A percentile compares a stretch with the other conserved stretches of the same genome.
These are phyloP conservation scores for Drosophila setifemur DNA, from an alignment of 1,140 invertebrate genomes.

Conservation along the genomic window DNA sequence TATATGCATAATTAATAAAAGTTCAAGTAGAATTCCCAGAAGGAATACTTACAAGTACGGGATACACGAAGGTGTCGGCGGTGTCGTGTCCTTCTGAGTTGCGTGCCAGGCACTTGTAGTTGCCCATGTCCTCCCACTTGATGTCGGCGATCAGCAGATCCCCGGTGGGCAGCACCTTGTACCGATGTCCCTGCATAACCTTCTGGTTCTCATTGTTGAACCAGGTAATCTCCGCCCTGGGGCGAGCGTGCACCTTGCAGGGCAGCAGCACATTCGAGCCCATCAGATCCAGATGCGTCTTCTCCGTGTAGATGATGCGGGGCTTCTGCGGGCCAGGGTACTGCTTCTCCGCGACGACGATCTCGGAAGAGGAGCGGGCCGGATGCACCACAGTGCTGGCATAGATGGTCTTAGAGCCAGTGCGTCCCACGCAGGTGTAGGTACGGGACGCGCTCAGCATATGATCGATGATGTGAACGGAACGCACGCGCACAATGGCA, in stretches of 20 bases:
- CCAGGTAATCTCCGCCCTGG: slow-evolving; percentile 87
- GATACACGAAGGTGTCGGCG: slow-evolving; percentile 90
- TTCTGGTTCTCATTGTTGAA: slow-evolving; percentile 84
- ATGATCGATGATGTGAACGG: slow-evolving; percentile 85
- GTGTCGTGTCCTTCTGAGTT: slow-evolving; percentile 87
- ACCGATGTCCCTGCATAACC: slow-evolving; percentile 83
- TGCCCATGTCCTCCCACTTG: slow-evolving; percentile 91
- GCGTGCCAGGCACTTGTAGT: slow-evolving; percentile 88
- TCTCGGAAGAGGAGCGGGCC: slow-evolving; percentile 22
- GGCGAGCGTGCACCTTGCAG: slow-evolving; percentile 87
- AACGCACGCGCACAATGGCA: slow-evolving; percentile 85
- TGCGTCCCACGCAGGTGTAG: slow-evolving; percentile 89
- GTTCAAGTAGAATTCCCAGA: neutral
- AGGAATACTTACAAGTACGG: slow-evolving; percentile 84
- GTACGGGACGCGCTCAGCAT: slow-evolving; percentile 60
- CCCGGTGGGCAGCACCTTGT: slow-evolving; percentile 86
- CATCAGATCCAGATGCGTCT: slow-evolving; percentile 84
- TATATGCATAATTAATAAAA: neutral
- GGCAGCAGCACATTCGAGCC: slow-evolving; percentile 87
- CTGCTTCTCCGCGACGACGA: slow-evolving; percentile 56
- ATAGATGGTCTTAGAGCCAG: slow-evolving; percentile 84
- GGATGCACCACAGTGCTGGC: slow-evolving; percentile 84
- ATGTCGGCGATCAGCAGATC: slow-evolving; percentile 88
- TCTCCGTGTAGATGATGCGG: slow-evolving; percentile 84
- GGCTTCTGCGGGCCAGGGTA: slow-evolving; percentile 83